Percentiles rank a stretch among this genome's conserved stretches.
phyloP scores from a whole-genome alignment of 2,888 invertebrate species.

The Lasioglossum pauxillum region DNA sequence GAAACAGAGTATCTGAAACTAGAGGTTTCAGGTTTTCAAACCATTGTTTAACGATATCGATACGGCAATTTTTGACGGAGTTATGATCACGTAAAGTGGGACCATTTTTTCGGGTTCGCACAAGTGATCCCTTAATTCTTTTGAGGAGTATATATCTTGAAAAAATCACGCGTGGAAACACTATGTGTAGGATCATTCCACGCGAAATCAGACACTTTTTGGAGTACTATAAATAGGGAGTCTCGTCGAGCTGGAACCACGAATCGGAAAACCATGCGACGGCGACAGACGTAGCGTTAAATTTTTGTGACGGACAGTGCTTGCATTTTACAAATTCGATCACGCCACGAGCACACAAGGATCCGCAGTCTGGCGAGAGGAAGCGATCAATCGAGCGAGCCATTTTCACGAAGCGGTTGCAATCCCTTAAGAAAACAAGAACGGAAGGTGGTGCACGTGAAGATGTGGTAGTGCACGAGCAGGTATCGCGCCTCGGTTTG shows the following conservation, averaged over 20 bases:
- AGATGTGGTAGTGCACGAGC: not conserved
- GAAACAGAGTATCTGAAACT: no score
- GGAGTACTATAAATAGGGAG: not conserved
- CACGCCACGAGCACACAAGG: not conserved
- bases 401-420: not conserved
- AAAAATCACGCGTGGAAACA: no score
- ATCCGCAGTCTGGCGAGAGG: not conserved
- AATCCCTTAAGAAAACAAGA: slow-evolving; percentile 4
- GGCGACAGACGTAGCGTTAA: not conserved
- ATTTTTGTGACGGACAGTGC: not conserved
- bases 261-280: not conserved
- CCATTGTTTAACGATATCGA: no score
- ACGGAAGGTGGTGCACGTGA: not conserved
- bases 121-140: no score
- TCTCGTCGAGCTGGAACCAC: not conserved
- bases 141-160: no score
- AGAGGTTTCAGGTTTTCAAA: no score
- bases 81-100: no score
- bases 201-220: no score
- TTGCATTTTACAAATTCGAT: not conserved
- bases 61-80: no score
- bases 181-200: no score
- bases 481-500: not conserved
- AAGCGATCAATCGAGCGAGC: not conserved
- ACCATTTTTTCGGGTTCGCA: no score